Base-by-base conservation (phyloP, 37 sponge, comb jelly and placozoan genomes). In the Aplysina aerophoba region DNA sequence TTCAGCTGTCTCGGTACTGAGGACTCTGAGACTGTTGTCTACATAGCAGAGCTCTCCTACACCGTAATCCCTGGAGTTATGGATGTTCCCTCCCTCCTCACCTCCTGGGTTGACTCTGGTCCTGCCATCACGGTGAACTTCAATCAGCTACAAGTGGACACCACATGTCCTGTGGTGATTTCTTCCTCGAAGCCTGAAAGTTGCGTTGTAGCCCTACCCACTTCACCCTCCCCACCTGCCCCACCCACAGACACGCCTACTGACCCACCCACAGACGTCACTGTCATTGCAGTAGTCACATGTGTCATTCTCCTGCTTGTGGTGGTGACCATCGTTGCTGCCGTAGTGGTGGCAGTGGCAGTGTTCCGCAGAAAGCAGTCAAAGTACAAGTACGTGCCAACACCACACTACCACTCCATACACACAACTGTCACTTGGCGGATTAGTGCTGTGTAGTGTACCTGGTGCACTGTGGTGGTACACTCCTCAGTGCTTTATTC, bases 1-100 rank as follows among this genome's bases (percentile, higher is more conserved):
- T 69, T 69, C 33, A 69, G 71, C 71, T 69, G 71, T 27, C 34
- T 69, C 11, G 33, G 33, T 11, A 69, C 71, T 34, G 71, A 69
- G 17, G 34, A 17, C 17, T 31, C 28, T 17, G 6, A 69, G 71
- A 69, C 71, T 3, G 71, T 69, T 33, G 71, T 69, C 35, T 69
- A 30, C 34, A 33, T n/a, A 16, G 71, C 71, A 34, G 33, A 69
- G 34, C 17, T 69, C 17, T n/a, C 34, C 28, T 69, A 27, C 71
- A 31, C 34, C 1, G 34, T 4, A 31, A 12, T 34, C 34, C 30
- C 71, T 4, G 17, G 35, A 69, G 34, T n/a, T n/a, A n/a, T 35
- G 19, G 28, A n/a, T 30, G 35, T 35, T 2, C 33, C 34, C 4
- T 31, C 33, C 6, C 33, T 69, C 34, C 71, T 69, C 6, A 31